phyloP scores from a whole-genome alignment of 2,113 vertebrate genomes.

The Chrysemys picta region DNA sequence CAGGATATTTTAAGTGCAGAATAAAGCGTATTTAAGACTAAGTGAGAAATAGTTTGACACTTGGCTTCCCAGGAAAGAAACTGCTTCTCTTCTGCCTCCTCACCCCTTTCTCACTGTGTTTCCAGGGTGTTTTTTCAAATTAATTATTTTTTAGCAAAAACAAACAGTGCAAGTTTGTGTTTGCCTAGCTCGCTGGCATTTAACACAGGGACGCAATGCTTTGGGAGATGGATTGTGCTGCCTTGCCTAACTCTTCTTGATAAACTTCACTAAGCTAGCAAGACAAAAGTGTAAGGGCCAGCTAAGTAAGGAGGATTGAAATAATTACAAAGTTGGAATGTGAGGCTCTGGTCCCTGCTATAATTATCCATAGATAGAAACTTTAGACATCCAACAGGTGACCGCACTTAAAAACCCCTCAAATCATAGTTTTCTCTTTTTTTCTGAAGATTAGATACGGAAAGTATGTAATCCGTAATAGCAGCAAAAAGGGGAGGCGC shows the following conservation, averaged over 20 bases:
- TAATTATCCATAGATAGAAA: conserved; percentile 49
- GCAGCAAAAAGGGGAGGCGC: conserved; percentile 57
- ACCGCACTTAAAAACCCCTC: conserved; percentile 28
- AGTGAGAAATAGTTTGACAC: neutral
- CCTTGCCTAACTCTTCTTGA: neutral
- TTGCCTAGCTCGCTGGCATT: neutral
- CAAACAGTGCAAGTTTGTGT: neutral
- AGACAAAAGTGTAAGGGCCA: neutral
- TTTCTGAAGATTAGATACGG: conserved; percentile 54
- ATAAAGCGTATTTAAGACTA: neutral
- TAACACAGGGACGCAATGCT: neutral
- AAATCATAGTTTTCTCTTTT: conserved; percentile 43
- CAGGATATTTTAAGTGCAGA: neutral
- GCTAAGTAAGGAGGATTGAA: neutral
- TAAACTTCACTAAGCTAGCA: conserved; percentile 21
- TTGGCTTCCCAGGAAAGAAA: neutral
- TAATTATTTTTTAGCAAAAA: neutral
- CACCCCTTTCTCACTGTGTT: neutral
- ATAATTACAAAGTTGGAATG: conserved; percentile 51
- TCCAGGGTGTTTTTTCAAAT: neutral
- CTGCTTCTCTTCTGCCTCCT: neutral
- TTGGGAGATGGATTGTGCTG: neutral
- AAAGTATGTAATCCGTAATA: conserved; percentile 54
- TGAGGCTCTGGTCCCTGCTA: conserved; percentile 42
- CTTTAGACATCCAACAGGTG: conserved; percentile 56